Base-by-base conservation (phyloP, 1,140 invertebrate species). In the Linepithema humile region DNA sequence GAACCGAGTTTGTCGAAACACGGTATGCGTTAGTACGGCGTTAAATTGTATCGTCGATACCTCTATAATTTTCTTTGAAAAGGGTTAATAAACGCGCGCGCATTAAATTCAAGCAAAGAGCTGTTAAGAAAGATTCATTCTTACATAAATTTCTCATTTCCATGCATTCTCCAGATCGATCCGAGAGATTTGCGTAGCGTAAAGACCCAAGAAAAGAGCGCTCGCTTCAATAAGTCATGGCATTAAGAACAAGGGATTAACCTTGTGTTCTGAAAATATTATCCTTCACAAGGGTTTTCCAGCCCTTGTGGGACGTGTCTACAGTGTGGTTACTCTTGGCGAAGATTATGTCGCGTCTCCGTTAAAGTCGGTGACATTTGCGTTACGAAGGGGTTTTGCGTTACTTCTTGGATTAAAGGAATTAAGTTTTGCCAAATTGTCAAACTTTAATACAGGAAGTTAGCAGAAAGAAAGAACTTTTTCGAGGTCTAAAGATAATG, bases 191-290 rank as follows among this genome's bases (percentile, higher is more conserved):
- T 35, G 38, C 12, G n/a, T 17, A 9, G 35, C 15, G 43, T 48
- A 32, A 65, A 77, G 5, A 38, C 59, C 32, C 6, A 64, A 69
- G 64, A 43, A 43, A 80, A 55, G 35, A 70, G 35, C 32, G 67
- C 48, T 70, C 50, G 64, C 75, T 80, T 80, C 64, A 80, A 80
- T 80, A 80, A 80, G 75, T 70, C 48, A 80, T 55, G 75, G n/a
- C 23, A 55, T 6, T 57, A 70, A 69, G 35, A 80, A 45, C 75
- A 20, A 74, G 64, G 48, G 64, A 80, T 69, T 80, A 80, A 80
- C 48, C 64, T 69, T 80, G 75, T 80, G 35, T 57, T 80, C 75
- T 80, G 75, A 80, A 80, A 80, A 80, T 80, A 80, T 80, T 80
- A 80, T 80, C 38, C 35, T 55, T 29, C 35, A 23, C 48, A 6